phyloP scores from a whole-genome alignment of 1,140 invertebrate genomes.

The Leptinotarsa undecemlineata region DNA sequence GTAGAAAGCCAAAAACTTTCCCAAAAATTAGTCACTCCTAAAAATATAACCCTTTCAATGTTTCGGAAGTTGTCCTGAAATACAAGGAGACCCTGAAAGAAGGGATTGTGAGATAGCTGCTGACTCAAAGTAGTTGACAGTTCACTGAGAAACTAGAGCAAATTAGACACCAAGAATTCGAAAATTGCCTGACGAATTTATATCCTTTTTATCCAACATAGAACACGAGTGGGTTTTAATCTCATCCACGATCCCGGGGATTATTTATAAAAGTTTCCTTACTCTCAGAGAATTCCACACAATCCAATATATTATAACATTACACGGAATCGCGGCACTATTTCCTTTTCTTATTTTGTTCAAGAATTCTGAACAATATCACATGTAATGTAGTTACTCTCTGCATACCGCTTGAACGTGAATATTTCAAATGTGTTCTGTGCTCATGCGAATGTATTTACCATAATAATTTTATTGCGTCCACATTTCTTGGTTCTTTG shows the following conservation, averaged over 20 bases:
- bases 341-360: neutral
- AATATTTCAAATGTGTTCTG: slow-evolving; percentile 3
- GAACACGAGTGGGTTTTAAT: neutral
- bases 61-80: too few species aligned
- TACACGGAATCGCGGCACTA: neutral
- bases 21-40: too few species aligned
- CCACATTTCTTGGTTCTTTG: neutral
- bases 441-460: neutral
- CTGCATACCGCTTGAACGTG: neutral
- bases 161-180: too few species aligned
- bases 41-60: too few species aligned
- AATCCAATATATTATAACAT: slow-evolving; percentile 4
- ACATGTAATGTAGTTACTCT: neutral
- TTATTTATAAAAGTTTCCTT: neutral
- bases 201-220: neutral
- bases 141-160: too few species aligned
- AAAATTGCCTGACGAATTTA: too few species aligned
- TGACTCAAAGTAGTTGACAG: too few species aligned
- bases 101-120: too few species aligned
- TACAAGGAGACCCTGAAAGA: too few species aligned
- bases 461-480: slow-evolving; percentile 6
- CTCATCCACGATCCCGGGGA: neutral
- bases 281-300: neutral
- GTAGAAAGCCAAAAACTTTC: too few species aligned
- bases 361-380: neutral